Conservation (phyloP, 1,140 invertebrate species). For the Drosophila kurseongensis region DNA sequence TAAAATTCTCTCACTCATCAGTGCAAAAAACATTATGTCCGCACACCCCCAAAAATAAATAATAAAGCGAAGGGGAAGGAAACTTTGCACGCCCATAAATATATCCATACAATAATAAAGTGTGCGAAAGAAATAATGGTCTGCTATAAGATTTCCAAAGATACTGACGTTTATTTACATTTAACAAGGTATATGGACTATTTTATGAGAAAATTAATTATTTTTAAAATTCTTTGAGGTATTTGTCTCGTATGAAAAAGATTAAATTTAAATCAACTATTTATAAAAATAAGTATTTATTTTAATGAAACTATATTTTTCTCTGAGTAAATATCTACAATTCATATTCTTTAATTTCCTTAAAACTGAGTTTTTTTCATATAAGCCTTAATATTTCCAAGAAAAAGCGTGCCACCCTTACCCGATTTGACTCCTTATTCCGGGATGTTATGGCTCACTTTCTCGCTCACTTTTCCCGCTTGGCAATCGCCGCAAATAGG, state of each 20-base stretch:
- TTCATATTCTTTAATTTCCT: not conserved
- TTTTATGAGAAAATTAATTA: not conserved
- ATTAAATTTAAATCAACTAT: not conserved
- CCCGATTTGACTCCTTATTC: constrained; percentile 8
- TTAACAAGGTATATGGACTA: not conserved
- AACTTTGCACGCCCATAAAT: constrained; percentile 24
- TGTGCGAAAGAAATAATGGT: constrained; percentile 16
- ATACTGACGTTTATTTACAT: not conserved
- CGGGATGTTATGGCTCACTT: constrained; percentile 22
- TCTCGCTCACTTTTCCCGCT: constrained; percentile 15
- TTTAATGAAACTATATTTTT: not conserved
- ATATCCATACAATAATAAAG: constrained; percentile 16
- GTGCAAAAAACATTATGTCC: not conserved
- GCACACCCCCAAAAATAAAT: constrained; percentile 18
- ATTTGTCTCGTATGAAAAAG: not conserved
- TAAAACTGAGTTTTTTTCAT: not conserved
- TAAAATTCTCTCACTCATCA: constrained; percentile 16
- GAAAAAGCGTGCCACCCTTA: constrained; percentile 4
- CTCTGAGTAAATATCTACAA: not conserved
- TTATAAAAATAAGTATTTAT: no score
- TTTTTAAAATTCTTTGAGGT: not conserved
- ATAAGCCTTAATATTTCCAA: not conserved
- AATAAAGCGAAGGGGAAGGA: constrained; percentile 1
- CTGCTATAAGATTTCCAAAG: not conserved
- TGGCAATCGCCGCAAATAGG: constrained; percentile 42